phyloP scores from a whole-genome alignment of 1,140 invertebrate genomes.

The Dreissena polymorpha region DNA sequence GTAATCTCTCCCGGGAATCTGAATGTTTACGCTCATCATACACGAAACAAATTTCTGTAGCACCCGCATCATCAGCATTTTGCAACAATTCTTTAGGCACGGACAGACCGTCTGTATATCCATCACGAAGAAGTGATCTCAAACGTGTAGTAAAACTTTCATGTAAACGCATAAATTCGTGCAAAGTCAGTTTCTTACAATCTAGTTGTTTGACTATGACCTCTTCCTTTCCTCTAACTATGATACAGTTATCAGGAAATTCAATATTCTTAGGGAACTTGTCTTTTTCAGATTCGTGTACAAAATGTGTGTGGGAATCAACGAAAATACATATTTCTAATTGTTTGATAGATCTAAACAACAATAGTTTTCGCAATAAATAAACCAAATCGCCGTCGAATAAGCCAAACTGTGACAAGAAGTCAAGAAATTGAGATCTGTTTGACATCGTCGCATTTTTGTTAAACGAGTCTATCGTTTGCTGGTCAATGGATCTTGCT shows the following conservation, averaged over 20 bases:
- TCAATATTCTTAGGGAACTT: background rate
- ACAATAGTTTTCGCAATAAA: no score
- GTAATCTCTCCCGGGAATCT: conserved; percentile 67
- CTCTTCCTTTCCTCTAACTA: background rate
- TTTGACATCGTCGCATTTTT: background rate
- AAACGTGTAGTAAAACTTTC: conserved; percentile 68
- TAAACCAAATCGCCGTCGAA: no score
- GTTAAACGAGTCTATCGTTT: background rate
- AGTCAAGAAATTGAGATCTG: background rate
- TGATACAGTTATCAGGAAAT: background rate
- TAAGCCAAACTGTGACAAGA: background rate
- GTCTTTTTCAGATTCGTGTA: background rate
- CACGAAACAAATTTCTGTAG: conserved; percentile 72
- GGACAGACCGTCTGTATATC: conserved; percentile 69
- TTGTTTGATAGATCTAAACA: background rate
- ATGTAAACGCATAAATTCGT: background rate
- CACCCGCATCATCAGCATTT: no score
- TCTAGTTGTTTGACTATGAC: background rate
- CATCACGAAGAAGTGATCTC: conserved; percentile 56
- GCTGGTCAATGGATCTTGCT: background rate
- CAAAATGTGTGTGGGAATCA: background rate
- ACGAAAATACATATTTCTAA: background rate
- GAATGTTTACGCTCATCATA: conserved; percentile 71
- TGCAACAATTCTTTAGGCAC: conserved; percentile 76
- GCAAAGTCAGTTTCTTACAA: background rate